Base-by-base conservation (phyloP, 2,797 vertebrate genomes). In the Nasua narica region DNA sequence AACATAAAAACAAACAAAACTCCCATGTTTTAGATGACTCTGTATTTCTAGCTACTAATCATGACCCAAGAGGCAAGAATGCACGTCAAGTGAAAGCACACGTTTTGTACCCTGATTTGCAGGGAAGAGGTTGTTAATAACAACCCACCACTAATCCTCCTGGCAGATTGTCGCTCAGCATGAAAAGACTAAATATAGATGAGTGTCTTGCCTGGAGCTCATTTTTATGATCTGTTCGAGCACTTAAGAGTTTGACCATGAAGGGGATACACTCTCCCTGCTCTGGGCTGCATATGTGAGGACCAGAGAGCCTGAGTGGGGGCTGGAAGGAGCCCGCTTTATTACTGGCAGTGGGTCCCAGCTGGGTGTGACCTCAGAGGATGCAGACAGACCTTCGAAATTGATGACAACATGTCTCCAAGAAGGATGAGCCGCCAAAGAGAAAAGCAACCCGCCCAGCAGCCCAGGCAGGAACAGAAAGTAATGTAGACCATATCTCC, bases 371-470 rank as follows among this genome's bases (percentile, higher is more conserved):
- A 97, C 89, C 84, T 81, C 48, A 43, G 87, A 94, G 72, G 86
- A 90, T 50, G 35, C 91, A 92, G 89, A 90, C 83, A 35, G 84
- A 87, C 87, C 86, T 97, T 93, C 81, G 77, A 82, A 92, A 70
- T 7, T 2, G 6, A 95, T 95, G 97, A 93, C 91, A 87, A 43
- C 82, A 85, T 27, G 76, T 96, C 89, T 98, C 88, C 85, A 94
- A 62, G 87, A 62, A 82, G 35, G 65, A 65, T 5, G n/a, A 48
- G 10, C 12, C 46, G 91, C 77, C 95, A 67, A 83, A n/a, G 48
- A 93, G 76, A 50, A 81, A 56, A 84, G 70, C 40, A 90, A 65
- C 52, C 58, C 0, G 0, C n/a, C 82, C 43, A 56, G 56, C 8
- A 84, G 43, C 72, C 35, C 29, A 50, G 60, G 50, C 62, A 21